These are phyloP conservation scores for Diorhabda elongata DNA, from an alignment of 1,140 invertebrate species.

Conservation along the genomic window DNA sequence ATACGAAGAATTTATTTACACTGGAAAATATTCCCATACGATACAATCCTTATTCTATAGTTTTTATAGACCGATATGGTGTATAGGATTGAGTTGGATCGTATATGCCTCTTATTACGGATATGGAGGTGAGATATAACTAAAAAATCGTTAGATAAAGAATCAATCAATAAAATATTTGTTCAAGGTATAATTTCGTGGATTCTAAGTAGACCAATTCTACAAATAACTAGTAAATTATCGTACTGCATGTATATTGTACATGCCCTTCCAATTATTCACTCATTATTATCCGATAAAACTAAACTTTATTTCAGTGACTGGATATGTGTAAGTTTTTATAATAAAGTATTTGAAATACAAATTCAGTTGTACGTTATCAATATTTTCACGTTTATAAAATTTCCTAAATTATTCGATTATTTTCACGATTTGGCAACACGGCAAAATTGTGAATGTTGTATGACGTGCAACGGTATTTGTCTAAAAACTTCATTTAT, in stretches of 20 bases:
- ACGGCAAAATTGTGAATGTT: neutral
- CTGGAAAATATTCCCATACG: conserved; percentile 15
- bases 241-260: conserved; percentile 37
- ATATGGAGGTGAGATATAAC: conserved; percentile 30
- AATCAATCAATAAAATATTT: too few relatives aligned
- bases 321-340: conserved; percentile 22
- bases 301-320: conserved; percentile 21
- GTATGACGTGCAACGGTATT: too few relatives aligned
- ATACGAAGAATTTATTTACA: conserved; percentile 24
- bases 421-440: neutral
- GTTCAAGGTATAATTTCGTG: conserved; percentile 31
- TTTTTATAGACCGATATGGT: conserved; percentile 34
- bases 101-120: conserved; percentile 34
- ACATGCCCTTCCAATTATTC: conserved; percentile 24
- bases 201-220: conserved; percentile 28
- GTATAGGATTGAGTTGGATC: conserved; percentile 34
- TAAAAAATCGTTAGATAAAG: too few relatives aligned
- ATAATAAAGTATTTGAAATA: neutral
- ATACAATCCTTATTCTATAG: conserved; percentile 23
- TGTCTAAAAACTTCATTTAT: too few relatives aligned
- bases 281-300: conserved; percentile 12
- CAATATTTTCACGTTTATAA: neutral
- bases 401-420: neutral
- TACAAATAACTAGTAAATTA: conserved; percentile 33
- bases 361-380: neutral